Evolutionary conservation across 2,797 vertebrate genomes (phyloP), one percentile per base, ranked within the genome.

Genomic region (Hemibagrus guttatus): DNA sequence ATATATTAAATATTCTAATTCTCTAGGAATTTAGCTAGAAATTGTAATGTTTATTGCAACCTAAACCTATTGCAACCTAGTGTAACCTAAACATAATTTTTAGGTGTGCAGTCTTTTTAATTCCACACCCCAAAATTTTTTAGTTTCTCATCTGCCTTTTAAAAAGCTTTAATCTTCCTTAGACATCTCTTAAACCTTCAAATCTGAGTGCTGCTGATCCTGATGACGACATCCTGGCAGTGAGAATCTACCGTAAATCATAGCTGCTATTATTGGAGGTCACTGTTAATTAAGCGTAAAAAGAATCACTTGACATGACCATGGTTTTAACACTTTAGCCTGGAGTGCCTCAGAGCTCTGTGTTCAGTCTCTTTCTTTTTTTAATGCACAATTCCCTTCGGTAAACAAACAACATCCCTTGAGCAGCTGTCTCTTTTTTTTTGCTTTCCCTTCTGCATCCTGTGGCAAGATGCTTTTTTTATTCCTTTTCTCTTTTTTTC

Each of bases 241-340:
- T 19, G 35, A 72, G 39, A 74, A 76, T 85, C 46, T 49, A 49
- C 7, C 1, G 63, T 74, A 63, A 89, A 86, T 88, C 31, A 68
- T 35, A 1, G 35, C 69, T 79, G 68, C 79, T 82, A 89, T 88
- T 81, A 90, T 80, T 58, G n/a, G 75, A 87, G 85, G 85, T 88
- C 72, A 81, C 35, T 69, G 64, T 88, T 91, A 88, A 92, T 89
- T 85, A 75, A 85, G 64, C 66, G 13, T 61, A 64, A 31, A 84
- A 87, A 84, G 81, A 88, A 87, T 84, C 39, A 83, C 39, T 52
- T 90, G 72, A 85, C 84, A 76, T 21, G 49, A 28, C 80, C 61
- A n/a, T 84, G 64, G 46, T 35, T 61, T 87, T 76, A 74, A 81
- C 42, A 54, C 49, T 81, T 58, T 46, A 54, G 35, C 52, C 52